Conservation (phyloP, 2,113 vertebrate species). For the Coregonus clupeaformis region DNA sequence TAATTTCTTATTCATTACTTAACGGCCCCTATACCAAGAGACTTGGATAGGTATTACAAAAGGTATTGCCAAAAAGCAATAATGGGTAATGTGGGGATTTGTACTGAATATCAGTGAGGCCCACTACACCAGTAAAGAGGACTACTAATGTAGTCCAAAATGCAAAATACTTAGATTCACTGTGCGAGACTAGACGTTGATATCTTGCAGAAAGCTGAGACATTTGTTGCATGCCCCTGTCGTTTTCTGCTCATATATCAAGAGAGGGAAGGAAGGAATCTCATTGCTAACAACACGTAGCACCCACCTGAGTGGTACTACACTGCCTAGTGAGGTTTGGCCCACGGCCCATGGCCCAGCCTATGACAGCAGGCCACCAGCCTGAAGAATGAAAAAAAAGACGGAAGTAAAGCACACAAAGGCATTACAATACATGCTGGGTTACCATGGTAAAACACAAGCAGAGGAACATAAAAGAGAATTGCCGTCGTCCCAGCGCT, state of each 20-base stretch:
- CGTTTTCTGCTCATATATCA: neutral
- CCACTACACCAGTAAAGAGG: no score
- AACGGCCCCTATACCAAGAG: no score
- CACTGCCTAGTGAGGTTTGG: constrained; percentile 40
- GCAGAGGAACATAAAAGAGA: constrained; percentile 42
- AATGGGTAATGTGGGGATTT: no score
- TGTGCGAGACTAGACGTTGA: neutral
- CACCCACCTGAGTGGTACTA: constrained; percentile 58
- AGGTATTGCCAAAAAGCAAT: no score
- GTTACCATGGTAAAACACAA: constrained; percentile 69
- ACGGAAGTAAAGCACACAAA: constrained; percentile 61
- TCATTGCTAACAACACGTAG: constrained; percentile 6
- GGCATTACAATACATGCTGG: constrained; percentile 67
- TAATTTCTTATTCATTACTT: no score
- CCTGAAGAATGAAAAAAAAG: constrained; percentile 24
- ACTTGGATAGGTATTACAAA: no score
- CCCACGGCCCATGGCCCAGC: constrained; percentile 33
- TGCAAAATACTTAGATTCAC: neutral
- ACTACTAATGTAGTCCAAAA: no score
- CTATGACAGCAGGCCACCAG: constrained; percentile 63
- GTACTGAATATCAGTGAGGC: no score
- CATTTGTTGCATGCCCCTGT: neutral
- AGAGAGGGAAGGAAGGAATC: constrained; percentile 3
- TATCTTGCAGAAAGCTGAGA: neutral
- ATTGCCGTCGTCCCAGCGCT: constrained; percentile 15